These are phyloP conservation scores for Bombus superbus DNA, from an alignment of 1,140 invertebrate species.

Conservation along the genomic window DNA sequence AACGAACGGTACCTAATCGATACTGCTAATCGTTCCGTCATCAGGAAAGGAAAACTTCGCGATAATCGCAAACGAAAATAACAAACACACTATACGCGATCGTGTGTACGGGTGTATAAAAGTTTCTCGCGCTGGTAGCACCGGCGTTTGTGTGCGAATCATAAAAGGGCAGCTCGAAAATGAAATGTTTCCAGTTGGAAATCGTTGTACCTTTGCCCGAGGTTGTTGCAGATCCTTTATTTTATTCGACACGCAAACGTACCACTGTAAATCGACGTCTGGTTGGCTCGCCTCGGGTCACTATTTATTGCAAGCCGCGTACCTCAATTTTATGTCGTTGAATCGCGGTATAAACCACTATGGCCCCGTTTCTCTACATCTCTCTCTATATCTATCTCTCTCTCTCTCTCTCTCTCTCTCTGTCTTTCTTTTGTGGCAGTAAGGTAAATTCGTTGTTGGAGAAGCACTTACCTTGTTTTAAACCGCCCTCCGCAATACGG, in stretches of 20 bases:
- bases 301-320: constrained; percentile 30
- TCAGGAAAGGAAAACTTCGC: neutral
- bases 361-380: neutral
- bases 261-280: constrained; percentile 21
- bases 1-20: neutral
- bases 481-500: neutral
- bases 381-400: neutral
- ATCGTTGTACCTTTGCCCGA: neutral
- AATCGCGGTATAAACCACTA: constrained; percentile 7
- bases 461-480: neutral
- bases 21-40: neutral
- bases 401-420: neutral
- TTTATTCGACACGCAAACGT: constrained; percentile 8
- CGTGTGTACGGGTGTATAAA: neutral
- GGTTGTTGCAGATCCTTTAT: constrained; percentile 21
- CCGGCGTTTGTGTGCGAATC: neutral
- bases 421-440: neutral
- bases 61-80: neutral
- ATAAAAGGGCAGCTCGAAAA: constrained; percentile 11
- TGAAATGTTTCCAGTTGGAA: neutral
- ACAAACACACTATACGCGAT: neutral
- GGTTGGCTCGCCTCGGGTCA: neutral
- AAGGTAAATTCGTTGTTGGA: constrained; percentile 3
- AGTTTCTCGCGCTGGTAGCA: neutral
- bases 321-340: constrained; percentile 24